Evolutionary conservation across 2,113 vertebrate genomes (phyloP).

Genomic region (Actenoides hombroni): DNA sequence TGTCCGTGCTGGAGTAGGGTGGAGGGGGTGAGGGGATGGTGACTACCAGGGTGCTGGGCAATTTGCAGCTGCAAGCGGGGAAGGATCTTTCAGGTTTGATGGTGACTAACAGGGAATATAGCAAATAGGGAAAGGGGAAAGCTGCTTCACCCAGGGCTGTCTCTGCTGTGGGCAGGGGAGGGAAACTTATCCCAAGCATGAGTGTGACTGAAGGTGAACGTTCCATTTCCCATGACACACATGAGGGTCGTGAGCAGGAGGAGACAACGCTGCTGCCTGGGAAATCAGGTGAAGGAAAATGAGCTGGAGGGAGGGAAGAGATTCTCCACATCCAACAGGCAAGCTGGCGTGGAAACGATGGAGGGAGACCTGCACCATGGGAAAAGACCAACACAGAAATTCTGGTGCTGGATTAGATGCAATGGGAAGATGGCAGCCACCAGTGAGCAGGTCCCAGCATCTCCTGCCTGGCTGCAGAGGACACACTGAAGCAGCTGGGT

Average conservation of each 20-base stretch:
- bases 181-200: neutral
- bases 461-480: neutral
- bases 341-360: neutral
- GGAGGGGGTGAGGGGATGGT: neutral
- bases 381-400: neutral
- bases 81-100: neutral
- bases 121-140: neutral
- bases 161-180: neutral
- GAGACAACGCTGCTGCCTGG: neutral
- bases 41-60: neutral
- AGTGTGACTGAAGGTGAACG: neutral
- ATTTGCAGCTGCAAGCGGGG: neutral
- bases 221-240: neutral
- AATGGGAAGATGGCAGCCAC: neutral
- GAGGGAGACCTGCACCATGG: neutral
- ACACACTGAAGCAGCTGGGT: too few relatives aligned
- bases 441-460: neutral
- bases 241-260: neutral
- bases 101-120: neutral
- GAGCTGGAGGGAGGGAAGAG: neutral
- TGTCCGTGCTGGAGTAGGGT: accelerated
- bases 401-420: neutral
- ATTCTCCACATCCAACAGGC: neutral
- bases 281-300: neutral
- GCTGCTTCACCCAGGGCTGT: neutral